Conservation (phyloP, 2,888 invertebrate species). For the Protonemura montana region DNA sequence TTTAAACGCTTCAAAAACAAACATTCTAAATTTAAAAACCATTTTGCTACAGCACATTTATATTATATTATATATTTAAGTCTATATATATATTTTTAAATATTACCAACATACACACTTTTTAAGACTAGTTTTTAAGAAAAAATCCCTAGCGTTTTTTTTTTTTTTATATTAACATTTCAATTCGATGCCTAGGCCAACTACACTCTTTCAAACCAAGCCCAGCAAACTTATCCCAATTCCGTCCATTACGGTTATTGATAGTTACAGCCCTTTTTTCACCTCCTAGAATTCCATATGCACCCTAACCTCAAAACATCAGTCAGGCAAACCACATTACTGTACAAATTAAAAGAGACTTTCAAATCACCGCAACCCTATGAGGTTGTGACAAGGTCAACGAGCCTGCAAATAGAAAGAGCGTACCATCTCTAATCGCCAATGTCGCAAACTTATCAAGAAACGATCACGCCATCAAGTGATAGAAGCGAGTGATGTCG, state of each 20-base stretch:
- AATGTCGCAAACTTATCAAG: background rate
- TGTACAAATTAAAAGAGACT: no score
- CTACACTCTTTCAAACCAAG: background rate
- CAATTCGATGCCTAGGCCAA: constrained; percentile 2
- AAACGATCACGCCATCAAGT: background rate
- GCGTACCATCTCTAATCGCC: background rate
- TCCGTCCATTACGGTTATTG: no score
- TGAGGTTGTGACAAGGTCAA: background rate
- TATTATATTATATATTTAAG: background rate
- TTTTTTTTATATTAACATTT: background rate
- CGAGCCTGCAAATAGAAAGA: background rate
- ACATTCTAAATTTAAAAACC: background rate
- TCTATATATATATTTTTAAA: background rate
- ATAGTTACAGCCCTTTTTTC: no score
- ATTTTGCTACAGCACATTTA: background rate
- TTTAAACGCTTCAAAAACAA: background rate
- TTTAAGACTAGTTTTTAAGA: background rate
- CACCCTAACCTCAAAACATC: no score
- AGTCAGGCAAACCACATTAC: no score
- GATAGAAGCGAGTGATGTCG: no score
- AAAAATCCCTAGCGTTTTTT: background rate
- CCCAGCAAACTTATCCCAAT: background rate
- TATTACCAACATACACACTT: background rate
- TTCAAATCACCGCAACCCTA: background rate
- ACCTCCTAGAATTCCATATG: no score